Conservation (phyloP, 2,113 vertebrate genomes). For the Mesoclemmys tuberculata region DNA sequence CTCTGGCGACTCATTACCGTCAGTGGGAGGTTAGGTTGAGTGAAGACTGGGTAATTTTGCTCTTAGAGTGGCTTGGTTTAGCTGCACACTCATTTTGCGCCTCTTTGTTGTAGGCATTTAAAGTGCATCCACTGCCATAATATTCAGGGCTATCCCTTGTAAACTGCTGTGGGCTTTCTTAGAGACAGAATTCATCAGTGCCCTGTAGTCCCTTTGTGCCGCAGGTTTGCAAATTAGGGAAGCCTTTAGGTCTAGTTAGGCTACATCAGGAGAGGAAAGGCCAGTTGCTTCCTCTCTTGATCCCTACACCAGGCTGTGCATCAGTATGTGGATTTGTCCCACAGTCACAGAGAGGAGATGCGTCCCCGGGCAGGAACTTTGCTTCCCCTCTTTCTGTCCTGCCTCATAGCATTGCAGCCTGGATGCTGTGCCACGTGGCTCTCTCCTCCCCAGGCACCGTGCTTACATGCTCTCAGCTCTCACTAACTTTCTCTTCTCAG, state of each 20-base stretch:
- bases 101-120: not conserved
- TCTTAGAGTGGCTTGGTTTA: not conserved
- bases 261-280: not conserved
- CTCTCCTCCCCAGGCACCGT: not conserved
- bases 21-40: not conserved
- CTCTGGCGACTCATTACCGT: not conserved
- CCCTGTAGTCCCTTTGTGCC: not conserved
- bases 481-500: not conserved
- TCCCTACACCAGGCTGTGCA: not conserved
- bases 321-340: not conserved
- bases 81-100: not conserved
- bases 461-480: not conserved
- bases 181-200: not conserved
- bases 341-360: fast-evolving
- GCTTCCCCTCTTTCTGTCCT: not conserved
- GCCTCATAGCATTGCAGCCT: not conserved
- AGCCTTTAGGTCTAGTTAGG: fast-evolving
- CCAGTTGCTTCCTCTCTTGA: not conserved
- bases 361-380: not conserved
- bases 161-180: not conserved
- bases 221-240: not conserved
- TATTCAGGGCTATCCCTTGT: not conserved
- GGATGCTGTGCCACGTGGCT: not conserved
- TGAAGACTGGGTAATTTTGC: not conserved
- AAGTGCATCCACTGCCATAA: not conserved